A percentile compares a stretch with the other conserved stretches of the same genome.
These are phyloP conservation scores for Forbesichthys papilliferus DNA, from an alignment of 2,113 vertebrate genomes.

Conservation along the genomic window DNA sequence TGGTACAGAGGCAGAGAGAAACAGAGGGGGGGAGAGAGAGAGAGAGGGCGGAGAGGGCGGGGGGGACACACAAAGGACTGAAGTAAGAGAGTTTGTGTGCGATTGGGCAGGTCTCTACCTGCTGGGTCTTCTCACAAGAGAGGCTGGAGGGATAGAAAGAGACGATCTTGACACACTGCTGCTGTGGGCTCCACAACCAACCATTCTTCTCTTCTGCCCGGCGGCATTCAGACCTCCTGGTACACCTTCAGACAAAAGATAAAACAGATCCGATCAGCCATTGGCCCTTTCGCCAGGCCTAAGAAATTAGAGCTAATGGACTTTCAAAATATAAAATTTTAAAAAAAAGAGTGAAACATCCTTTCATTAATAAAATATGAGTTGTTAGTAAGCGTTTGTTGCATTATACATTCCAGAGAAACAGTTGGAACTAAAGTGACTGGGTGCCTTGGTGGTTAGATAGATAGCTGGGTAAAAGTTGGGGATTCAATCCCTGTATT, in stretches of 20 bases:
- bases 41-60: not conserved
- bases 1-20: not conserved
- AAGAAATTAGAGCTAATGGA: conserved; percentile 4
- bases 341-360: no score
- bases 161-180: conserved; percentile 82
- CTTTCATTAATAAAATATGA: no score
- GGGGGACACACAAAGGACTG: not conserved
- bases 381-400: no score
- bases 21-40: not conserved
- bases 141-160: conserved; percentile 86
- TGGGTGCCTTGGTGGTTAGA: no score
- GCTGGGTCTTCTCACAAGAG: conserved; percentile 79
- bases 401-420: no score
- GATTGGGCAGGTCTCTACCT: conserved; percentile 51
- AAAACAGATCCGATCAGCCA: conserved; percentile 48
- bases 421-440: no score
- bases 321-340: no score
- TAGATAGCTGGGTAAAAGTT: no score
- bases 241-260: conserved; percentile 77
- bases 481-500: no score
- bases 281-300: conserved; percentile 23
- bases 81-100: not conserved
- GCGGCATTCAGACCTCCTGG: conserved; percentile 83
- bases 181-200: conserved; percentile 89
- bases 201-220: conserved; percentile 82